phyloP scores from a whole-genome alignment of 1,140 invertebrate species.

The Aethina tumida region DNA sequence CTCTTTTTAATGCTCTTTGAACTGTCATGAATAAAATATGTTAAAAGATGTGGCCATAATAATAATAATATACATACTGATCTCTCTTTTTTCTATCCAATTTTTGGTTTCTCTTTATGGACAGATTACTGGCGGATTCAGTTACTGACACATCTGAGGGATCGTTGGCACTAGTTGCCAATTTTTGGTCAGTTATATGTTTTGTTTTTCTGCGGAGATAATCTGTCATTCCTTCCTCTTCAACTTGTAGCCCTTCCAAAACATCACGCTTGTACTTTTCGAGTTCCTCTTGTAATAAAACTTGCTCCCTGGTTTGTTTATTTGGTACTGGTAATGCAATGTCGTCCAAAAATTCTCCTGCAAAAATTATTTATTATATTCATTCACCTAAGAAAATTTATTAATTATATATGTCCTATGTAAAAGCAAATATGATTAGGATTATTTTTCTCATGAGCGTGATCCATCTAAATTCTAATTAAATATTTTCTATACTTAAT shows the following conservation, averaged over 20 bases:
- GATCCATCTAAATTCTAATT: constrained; percentile 1
- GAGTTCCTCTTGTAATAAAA: constrained; percentile 55
- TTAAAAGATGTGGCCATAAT: too few species aligned
- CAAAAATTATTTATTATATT: constrained; percentile 3
- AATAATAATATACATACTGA: too few species aligned
- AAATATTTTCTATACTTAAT: not conserved
- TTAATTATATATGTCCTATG: not conserved
- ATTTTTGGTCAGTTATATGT: constrained; percentile 41
- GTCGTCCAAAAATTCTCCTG: constrained; percentile 70
- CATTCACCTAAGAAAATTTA: not conserved
- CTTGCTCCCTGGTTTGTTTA: constrained; percentile 40
- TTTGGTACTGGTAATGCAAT: constrained; percentile 62
- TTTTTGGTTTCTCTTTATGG: too few species aligned
- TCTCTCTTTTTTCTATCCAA: too few species aligned
- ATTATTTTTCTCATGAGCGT: not conserved
- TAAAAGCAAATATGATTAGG: not conserved
- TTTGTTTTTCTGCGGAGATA: constrained; percentile 55
- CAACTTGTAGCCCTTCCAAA: constrained; percentile 67
- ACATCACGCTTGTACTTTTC: constrained; percentile 70
- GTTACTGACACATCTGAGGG: too few species aligned
- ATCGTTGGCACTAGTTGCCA: constrained; percentile 42
- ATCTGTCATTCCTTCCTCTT: constrained; percentile 68
- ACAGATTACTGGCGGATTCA: too few species aligned
- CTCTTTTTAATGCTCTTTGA: too few species aligned
- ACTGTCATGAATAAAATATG: too few species aligned